A percentile compares a stretch with the other conserved stretches of the same genome.
These are phyloP conservation scores for Macrocentrus cingulum DNA, from an alignment of 1,140 invertebrate genomes.

Conservation along the genomic window DNA sequence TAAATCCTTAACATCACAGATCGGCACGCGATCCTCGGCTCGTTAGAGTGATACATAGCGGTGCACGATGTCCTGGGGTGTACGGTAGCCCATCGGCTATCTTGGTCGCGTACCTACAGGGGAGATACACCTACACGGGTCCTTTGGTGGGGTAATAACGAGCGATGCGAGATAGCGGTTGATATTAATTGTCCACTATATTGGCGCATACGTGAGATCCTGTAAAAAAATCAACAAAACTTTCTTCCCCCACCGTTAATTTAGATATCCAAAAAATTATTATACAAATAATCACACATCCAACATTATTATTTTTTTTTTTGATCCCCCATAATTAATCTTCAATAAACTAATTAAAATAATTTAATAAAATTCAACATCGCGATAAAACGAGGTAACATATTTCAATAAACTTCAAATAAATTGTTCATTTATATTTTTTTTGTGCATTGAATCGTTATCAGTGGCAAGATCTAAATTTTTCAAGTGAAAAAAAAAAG, in stretches of 20 bases:
- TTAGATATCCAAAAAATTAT: no score
- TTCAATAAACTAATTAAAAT: no score
- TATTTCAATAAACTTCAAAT: no score
- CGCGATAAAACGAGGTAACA: no score
- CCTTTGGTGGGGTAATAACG: conserved; percentile 49
- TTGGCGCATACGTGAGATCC: conserved; percentile 30
- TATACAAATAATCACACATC: no score
- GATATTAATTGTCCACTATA: conserved; percentile 59
- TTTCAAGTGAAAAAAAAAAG: no score
- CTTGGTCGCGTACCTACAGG: conserved; percentile 35
- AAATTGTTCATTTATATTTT: no score
- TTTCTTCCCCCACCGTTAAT: no score
- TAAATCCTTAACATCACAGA: conserved; percentile 60
- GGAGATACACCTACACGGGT: conserved; percentile 41
- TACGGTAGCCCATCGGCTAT: conserved; percentile 52
- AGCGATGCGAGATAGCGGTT: conserved; percentile 55
- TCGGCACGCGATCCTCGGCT: conserved; percentile 59
- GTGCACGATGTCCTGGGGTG: conserved; percentile 54
- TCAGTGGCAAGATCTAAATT: no score
- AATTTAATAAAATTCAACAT: no score
- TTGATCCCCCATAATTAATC: no score
- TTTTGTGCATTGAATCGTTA: no score
- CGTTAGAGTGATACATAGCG: conserved; percentile 58
- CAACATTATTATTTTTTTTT: neutral
- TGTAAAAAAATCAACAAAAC: neutral